Conservation (phyloP, 2,888 invertebrate species). For the Dorcus hopei region DNA sequence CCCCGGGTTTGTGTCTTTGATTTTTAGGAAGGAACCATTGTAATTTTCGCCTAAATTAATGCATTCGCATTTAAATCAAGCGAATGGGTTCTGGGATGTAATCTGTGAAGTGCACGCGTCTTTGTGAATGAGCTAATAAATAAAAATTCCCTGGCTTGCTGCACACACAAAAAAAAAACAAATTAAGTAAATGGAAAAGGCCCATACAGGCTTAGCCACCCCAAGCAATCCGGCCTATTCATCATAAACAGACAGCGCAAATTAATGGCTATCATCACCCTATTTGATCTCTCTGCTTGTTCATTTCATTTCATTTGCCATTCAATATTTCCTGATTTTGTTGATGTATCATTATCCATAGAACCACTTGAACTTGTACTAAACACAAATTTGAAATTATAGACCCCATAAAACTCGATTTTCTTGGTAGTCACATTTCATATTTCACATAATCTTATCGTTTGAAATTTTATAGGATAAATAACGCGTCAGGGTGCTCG, state of each 20-base stretch:
- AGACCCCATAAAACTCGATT: too few relatives aligned
- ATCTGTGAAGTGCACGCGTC: slow-evolving; percentile 7
- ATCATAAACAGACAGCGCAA: slow-evolving; percentile 32
- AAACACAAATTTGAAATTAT: too few relatives aligned
- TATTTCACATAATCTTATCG: too few relatives aligned
- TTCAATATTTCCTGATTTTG: too few relatives aligned
- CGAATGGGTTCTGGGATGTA: slow-evolving; percentile 2
- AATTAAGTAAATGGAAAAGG: slow-evolving; percentile 33
- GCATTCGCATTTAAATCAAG: slow-evolving; percentile 11
- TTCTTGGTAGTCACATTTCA: too few relatives aligned
- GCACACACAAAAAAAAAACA: slow-evolving; percentile 21
- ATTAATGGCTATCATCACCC: slow-evolving; percentile 31
- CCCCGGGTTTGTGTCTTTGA: background rate
- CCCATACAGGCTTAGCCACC: slow-evolving; percentile 15
- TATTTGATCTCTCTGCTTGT: slow-evolving; percentile 19
- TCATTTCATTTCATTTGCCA: slow-evolving; percentile 16
- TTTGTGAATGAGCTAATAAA: slow-evolving; percentile 13
- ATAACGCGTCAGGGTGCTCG: too few relatives aligned
- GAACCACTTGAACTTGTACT: too few relatives aligned
- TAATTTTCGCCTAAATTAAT: background rate
- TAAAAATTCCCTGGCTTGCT: background rate
- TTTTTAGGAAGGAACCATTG: background rate
- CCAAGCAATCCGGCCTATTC: slow-evolving; percentile 27
- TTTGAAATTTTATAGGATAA: too few relatives aligned
- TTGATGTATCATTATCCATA: too few relatives aligned